These are phyloP conservation scores for Chascanopsetta lugubris DNA, from an alignment of 2,113 vertebrate genomes.

Conservation along the genomic window DNA sequence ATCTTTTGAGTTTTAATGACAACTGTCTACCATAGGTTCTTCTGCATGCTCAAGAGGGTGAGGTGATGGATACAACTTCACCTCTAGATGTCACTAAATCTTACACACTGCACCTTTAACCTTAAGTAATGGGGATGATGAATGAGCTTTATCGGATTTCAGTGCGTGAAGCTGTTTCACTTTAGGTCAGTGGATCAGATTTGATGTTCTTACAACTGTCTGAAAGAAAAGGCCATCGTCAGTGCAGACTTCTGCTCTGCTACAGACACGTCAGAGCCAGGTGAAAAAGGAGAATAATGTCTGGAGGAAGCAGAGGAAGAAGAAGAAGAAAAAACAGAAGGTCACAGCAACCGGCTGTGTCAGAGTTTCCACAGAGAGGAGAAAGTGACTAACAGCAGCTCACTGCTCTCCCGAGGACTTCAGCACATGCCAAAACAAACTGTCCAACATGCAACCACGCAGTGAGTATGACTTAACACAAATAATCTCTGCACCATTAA, in stretches of 20 bases:
- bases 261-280: background rate
- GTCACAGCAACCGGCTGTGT: constrained; percentile 24
- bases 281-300: background rate
- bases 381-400: constrained; percentile 33
- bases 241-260: background rate
- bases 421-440: constrained; percentile 46
- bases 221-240: too few species aligned
- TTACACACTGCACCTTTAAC: too few species aligned
- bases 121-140: too few species aligned
- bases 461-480: constrained; percentile 35
- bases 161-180: too few species aligned
- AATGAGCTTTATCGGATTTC: too few species aligned
- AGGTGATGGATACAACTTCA: too few species aligned
- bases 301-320: background rate
- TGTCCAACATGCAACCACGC: constrained; percentile 10
- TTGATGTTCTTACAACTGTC: too few species aligned
- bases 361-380: constrained; percentile 57
- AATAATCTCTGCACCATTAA: constrained; percentile 25
- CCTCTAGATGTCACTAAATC: too few species aligned
- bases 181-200: too few species aligned
- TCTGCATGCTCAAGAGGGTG: too few species aligned
- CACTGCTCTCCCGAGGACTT: constrained; percentile 24
- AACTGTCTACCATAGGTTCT: too few species aligned
- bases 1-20: too few species aligned
- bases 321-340: constrained; percentile 7